phyloP scores from a whole-genome alignment of 2,888 invertebrate species.

The Drosophila tripunctata region DNA sequence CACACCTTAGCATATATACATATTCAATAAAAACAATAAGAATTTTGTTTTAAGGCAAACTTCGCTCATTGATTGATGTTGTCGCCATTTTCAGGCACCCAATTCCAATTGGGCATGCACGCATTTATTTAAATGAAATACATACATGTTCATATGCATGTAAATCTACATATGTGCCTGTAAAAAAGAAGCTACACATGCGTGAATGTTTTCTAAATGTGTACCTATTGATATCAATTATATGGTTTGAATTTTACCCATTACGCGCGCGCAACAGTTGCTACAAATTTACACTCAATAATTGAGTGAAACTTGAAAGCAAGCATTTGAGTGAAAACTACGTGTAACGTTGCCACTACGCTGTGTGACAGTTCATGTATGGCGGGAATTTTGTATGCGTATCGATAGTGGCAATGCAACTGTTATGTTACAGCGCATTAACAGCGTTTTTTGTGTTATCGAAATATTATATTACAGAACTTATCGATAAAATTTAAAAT shows the following conservation, averaged over 20 bases:
- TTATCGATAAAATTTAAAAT: too few species aligned
- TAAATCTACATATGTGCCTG: not conserved
- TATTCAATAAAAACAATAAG: too few species aligned
- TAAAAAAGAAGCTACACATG: too few species aligned
- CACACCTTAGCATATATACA: not conserved
- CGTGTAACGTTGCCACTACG: not conserved
- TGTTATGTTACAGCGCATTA: not conserved
- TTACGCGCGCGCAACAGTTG: constrained; percentile 12
- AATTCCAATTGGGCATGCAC: not conserved
- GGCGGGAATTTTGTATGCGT: not conserved
- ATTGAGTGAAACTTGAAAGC: constrained; percentile 25
- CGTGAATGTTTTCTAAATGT: too few species aligned
- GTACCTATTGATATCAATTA: not conserved
- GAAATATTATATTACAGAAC: too few species aligned
- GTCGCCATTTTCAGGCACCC: not conserved
- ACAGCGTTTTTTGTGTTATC: too few species aligned
- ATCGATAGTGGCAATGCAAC: not conserved
- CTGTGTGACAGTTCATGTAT: not conserved
- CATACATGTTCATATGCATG: too few species aligned
- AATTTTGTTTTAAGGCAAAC: too few species aligned
- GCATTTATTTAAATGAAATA: too few species aligned
- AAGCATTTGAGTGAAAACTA: constrained; percentile 1
- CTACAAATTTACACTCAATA: constrained; percentile 22
- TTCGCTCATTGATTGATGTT: not conserved
- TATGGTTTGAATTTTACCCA: not conserved